A percentile compares a stretch with the other conserved stretches of the same genome.
Conservation (phyloP, 37 sponge, comb jelly and placozoan genomes). For the Ianthella basta region DNA sequence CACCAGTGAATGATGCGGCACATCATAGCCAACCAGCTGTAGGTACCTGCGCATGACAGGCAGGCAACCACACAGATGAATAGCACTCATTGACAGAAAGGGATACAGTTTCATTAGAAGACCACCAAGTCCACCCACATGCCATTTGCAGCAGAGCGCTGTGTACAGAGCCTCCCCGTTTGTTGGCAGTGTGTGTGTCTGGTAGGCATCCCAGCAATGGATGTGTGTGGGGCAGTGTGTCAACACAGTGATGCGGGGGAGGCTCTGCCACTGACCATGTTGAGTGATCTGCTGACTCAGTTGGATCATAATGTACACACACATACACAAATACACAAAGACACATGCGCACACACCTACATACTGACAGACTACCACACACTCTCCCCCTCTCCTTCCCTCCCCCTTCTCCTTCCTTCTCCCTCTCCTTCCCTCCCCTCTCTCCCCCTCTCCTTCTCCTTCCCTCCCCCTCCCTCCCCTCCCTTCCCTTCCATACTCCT, state of each 20-base stretch:
- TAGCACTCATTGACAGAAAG: background rate
- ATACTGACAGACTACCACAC: background rate
- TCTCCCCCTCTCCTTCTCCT: too few species aligned
- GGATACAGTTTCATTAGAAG: too few species aligned
- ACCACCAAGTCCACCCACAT: too few species aligned
- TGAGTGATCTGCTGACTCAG: background rate
- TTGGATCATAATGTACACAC: background rate
- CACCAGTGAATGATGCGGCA: slow-evolving; percentile 10
- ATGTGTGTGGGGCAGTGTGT: slow-evolving; percentile 8
- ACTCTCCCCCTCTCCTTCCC: too few species aligned
- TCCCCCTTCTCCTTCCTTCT: too few species aligned
- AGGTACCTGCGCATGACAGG: background rate
- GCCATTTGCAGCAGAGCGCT: too few species aligned
- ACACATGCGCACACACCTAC: background rate
- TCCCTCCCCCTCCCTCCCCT: too few species aligned
- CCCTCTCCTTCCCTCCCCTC: too few species aligned
- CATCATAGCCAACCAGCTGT: background rate
- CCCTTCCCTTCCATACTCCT: background rate
- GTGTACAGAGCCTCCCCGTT: too few species aligned
- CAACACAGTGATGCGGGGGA: too few species aligned
- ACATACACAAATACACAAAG: background rate
- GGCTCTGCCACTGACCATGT: slow-evolving; percentile 14
- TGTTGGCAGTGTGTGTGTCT: too few species aligned
- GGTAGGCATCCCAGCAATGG: background rate
- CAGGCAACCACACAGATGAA: background rate